These are phyloP conservation scores for Gastrophryne carolinensis DNA, from an alignment of 2,797 vertebrate species.

Conservation along the genomic window DNA sequence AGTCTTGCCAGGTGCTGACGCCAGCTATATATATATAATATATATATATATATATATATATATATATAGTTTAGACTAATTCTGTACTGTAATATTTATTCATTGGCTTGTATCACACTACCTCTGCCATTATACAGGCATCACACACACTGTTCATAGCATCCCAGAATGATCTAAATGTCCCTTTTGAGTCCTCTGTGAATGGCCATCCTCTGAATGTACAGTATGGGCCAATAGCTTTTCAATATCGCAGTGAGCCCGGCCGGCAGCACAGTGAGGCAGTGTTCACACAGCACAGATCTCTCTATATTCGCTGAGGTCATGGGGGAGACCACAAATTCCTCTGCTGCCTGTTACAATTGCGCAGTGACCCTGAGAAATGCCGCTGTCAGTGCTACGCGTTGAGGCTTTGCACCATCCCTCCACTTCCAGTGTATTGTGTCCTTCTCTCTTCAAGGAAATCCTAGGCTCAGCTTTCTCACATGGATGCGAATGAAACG, in stretches of 20 bases:
- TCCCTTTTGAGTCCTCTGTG: neutral
- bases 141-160: neutral
- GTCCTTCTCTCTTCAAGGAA: neutral
- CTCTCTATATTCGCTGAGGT: neutral
- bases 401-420: neutral
- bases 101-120: too few relatives aligned
- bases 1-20: too few relatives aligned
- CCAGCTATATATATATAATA: too few relatives aligned
- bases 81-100: too few relatives aligned
- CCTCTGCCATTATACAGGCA: too few relatives aligned
- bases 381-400: neutral
- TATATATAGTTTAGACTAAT: too few relatives aligned
- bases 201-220: neutral
- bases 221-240: neutral
- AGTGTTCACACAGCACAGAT: conserved; percentile 6
- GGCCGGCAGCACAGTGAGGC: conserved; percentile 9
- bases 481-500: neutral
- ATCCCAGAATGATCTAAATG: conserved; percentile 17
- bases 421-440: neutral
- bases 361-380: neutral
- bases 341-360: neutral
- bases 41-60: too few relatives aligned
- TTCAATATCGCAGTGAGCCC: neutral
- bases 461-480: neutral
- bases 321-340: conserved; percentile 1